Base-by-base conservation (phyloP, 2,113 vertebrate species). In the Alces alces region DNA sequence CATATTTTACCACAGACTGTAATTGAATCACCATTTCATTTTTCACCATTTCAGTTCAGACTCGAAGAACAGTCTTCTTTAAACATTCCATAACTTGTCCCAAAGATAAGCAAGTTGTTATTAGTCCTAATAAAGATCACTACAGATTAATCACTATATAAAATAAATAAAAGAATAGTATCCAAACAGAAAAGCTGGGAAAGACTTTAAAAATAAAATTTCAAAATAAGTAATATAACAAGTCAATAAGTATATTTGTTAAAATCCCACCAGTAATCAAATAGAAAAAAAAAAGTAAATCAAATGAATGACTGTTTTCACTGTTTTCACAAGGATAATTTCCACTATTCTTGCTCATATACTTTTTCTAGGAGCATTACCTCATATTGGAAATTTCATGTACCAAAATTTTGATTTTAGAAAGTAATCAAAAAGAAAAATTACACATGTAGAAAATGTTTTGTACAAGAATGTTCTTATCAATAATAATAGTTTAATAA, bases 401-500 rank as follows among this genome's bases (percentile, higher is more conserved):
- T 3, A 39, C 25, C 11, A 87, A 82, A 79, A 47, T 57, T 84
- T 8, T 52, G 7, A 66, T 39, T 89, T 93, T 86, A 89, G 1
- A 4, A 88, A 86, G 36, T 30, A 66, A 58, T 64, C 6, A 55
- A 92, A 84, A 82, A 43, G 17, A 85, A 95, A 82, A 93, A 13
- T 61, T 9, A 33, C 13, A 80, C 16, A 50, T 78, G 30, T 1
- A 82, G 52, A 90, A 94, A 95, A 92, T 43, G 2, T 47, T 94
- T 82, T 95, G 0, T 54, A 54, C 0, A 82, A 21, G 27, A 96
- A 55, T 52, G 2, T 2, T 78, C 9, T 78, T 66, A 87, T 60
- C 17, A 93, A 80, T 57, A 90, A 47, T 80, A 54, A 82, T 60
- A 91, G 39, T 94, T 83, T 80, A 96, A 89, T 94, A 87, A 45